Conservation (phyloP, 2,113 vertebrate species). For the Percina caprodes region DNA sequence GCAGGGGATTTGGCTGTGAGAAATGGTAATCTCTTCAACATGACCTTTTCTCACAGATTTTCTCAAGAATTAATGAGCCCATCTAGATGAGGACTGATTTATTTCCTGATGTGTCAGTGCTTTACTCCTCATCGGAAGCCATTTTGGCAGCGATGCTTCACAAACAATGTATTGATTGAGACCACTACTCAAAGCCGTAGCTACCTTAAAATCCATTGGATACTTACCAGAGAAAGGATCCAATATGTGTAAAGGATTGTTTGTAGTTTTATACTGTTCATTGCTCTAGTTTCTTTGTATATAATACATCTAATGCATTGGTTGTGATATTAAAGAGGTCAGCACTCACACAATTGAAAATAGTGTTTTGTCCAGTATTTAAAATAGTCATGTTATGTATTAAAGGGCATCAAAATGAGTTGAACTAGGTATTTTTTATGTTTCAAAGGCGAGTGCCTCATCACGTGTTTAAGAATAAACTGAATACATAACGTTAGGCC, state of each 20-base stretch:
- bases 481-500: constrained; percentile 26
- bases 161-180: constrained; percentile 42
- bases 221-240: not conserved
- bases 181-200: not conserved
- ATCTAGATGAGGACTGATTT: constrained; percentile 50
- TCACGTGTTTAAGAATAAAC: constrained; percentile 21
- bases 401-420: not conserved
- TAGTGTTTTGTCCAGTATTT: not conserved
- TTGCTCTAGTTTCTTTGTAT: not conserved
- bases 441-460: not conserved
- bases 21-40: constrained; percentile 50
- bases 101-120: constrained; percentile 38
- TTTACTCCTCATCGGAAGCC: constrained; percentile 24
- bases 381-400: not conserved
- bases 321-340: not conserved
- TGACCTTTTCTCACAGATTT: constrained; percentile 63
- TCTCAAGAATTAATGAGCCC: constrained; percentile 33
- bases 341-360: not conserved
- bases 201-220: constrained; percentile 30
- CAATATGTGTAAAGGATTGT: not conserved
- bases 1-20: constrained; percentile 27
- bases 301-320: not conserved
- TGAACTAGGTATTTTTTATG: not conserved
- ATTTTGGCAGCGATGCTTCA: constrained; percentile 45
- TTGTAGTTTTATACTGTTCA: not conserved